A percentile compares a stretch with the other conserved stretches of the same genome.
phyloP scores from a whole-genome alignment of 2,888 invertebrate species.

The Acleris emargana region DNA sequence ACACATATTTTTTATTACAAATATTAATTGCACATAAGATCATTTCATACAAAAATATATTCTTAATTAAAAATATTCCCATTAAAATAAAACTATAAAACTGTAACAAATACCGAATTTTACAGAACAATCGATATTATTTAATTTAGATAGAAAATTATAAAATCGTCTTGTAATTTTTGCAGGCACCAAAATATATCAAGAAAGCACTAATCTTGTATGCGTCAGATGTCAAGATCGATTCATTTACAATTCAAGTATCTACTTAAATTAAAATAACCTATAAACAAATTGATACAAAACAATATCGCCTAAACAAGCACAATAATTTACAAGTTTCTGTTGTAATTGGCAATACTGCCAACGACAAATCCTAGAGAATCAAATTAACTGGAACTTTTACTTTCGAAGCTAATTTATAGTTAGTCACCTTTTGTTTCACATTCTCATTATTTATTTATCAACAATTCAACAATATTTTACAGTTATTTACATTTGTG shows the following conservation, averaged over 20 bases:
- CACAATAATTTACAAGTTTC: constrained; percentile 8
- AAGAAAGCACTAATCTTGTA: constrained; percentile 3
- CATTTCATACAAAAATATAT: constrained; percentile 82
- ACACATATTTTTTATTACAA: constrained; percentile 80
- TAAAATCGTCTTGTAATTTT: constrained; percentile 25
- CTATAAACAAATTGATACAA: constrained; percentile 20
- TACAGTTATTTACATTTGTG: constrained; percentile 70
- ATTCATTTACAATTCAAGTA: constrained; percentile 28
- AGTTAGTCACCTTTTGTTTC: constrained; percentile 19
- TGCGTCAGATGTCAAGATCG: constrained; percentile 33
- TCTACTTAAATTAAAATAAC: constrained; percentile 31
- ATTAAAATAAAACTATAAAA: constrained; percentile 77
- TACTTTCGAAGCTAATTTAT: constrained; percentile 16
- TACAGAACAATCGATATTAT: constrained; percentile 20
- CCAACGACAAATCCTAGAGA: constrained; percentile 13
- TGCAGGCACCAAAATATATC: constrained; percentile 24
- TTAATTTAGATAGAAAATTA: constrained; percentile 18
- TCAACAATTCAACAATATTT: constrained; percentile 67
- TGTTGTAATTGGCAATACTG: constrained; percentile 16
- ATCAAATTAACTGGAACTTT: constrained; percentile 16
- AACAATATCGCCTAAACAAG: constrained; percentile 19
- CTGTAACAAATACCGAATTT: constrained; percentile 46
- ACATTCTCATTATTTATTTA: constrained; percentile 45
- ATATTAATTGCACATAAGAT: constrained; percentile 82
- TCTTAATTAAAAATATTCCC: constrained; percentile 78